These are phyloP conservation scores for Argyra leucocephala DNA, from an alignment of 2,888 invertebrate genomes.

Conservation along the genomic window DNA sequence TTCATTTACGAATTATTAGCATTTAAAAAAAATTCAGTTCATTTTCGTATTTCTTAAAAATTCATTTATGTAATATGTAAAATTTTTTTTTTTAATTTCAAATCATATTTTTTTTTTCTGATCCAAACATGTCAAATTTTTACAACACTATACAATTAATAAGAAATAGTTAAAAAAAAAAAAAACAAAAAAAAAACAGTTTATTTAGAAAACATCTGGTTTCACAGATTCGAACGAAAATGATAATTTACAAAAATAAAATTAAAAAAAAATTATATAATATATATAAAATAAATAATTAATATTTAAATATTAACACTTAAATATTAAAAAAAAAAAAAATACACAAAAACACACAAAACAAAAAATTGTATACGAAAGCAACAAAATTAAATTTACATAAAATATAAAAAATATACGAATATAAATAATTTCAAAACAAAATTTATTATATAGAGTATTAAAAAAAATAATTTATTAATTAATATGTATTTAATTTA, in stretches of 20 bases:
- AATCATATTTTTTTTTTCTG: too few species aligned
- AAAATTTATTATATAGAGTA: background rate
- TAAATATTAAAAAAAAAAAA: background rate
- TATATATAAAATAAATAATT: background rate
- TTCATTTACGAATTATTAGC: too few species aligned
- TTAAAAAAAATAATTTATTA: background rate
- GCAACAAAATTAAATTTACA: background rate
- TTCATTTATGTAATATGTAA: too few species aligned
- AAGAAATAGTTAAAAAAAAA: background rate
- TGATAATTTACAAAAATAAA: background rate
- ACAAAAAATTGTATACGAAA: background rate
- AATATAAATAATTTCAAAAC: too few species aligned
- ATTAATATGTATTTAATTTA: background rate
- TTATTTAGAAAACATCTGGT: background rate
- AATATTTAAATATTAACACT: background rate
- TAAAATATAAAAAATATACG: too few species aligned
- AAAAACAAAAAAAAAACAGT: background rate
- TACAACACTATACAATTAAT: too few species aligned
- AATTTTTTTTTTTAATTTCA: too few species aligned
- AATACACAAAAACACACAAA: background rate
- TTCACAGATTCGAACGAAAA: background rate
- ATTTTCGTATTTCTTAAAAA: too few species aligned
- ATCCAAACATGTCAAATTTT: too few species aligned
- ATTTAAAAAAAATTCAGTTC: too few species aligned
- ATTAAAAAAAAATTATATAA: background rate